These are phyloP conservation scores for Hippocampus zosterae DNA, from an alignment of 2,113 vertebrate genomes.

Conservation along the genomic window DNA sequence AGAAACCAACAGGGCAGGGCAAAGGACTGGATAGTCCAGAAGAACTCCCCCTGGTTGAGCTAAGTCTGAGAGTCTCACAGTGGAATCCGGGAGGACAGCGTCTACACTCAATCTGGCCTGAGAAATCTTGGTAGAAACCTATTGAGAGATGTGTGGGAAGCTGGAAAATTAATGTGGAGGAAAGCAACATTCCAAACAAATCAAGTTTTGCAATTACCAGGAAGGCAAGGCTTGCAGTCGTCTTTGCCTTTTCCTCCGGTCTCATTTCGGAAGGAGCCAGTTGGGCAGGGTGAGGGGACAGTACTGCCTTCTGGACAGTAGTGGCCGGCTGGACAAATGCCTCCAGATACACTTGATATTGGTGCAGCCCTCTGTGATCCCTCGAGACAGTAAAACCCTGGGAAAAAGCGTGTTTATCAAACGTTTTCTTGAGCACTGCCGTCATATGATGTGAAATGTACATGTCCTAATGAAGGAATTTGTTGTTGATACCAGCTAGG, in stretches of 20 bases:
- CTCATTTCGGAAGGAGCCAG: constrained; percentile 60
- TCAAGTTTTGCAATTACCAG: constrained; percentile 50
- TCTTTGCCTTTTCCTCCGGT: constrained; percentile 58
- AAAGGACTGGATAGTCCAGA: constrained; percentile 56
- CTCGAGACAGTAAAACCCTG: constrained; percentile 74
- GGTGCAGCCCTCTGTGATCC: constrained; percentile 65
- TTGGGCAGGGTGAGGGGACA: constrained; percentile 64
- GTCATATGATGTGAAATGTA: not conserved
- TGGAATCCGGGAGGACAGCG: constrained; percentile 72
- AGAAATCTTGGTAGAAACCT: constrained; percentile 75
- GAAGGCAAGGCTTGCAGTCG: constrained; percentile 68
- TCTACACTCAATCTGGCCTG: constrained; percentile 69
- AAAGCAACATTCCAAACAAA: not conserved
- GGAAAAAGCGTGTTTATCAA: not conserved
- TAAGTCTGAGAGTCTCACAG: constrained; percentile 55
- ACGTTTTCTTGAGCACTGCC: not conserved
- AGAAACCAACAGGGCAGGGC: constrained; percentile 70
- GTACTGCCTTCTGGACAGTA: constrained; percentile 76
- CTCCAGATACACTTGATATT: constrained; percentile 51
- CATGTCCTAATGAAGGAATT: not conserved
- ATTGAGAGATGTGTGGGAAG: not conserved
- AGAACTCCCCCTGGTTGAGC: constrained; percentile 31
- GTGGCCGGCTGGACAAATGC: constrained; percentile 78
- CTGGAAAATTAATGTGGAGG: not conserved
- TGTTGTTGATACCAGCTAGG: constrained; percentile 58